phyloP scores from a whole-genome alignment of 2,888 invertebrate genomes.

The Heliconius aoede region DNA sequence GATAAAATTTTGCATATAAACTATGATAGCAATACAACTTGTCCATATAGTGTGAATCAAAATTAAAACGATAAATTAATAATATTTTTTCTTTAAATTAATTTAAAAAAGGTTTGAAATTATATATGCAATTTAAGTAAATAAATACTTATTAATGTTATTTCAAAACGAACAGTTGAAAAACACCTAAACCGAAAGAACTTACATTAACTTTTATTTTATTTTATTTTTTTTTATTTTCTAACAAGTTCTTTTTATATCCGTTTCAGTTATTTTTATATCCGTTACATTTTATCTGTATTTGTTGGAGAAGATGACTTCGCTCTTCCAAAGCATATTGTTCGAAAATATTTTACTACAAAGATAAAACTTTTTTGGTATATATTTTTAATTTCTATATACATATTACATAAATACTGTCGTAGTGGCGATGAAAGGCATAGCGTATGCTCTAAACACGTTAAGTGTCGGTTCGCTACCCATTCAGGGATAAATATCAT shows the following conservation, averaged over 20 bases:
- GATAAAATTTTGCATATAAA: too few relatives aligned
- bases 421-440: too few relatives aligned
- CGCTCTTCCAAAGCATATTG: slow-evolving; percentile 72
- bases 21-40: too few relatives aligned
- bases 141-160: not conserved
- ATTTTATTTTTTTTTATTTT: too few relatives aligned
- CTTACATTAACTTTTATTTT: slow-evolving; percentile 48
- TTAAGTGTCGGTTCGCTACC: too few relatives aligned
- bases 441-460: too few relatives aligned
- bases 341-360: slow-evolving; percentile 66
- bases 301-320: slow-evolving; percentile 79
- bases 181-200: not conserved
- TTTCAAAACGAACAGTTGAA: not conserved
- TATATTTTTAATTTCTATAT: slow-evolving; percentile 20
- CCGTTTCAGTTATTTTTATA: slow-evolving; percentile 58
- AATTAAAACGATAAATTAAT: not conserved
- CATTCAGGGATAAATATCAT: too few relatives aligned
- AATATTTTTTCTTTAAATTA: not conserved
- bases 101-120: not conserved
- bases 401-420: not conserved
- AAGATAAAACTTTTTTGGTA: slow-evolving; percentile 20
- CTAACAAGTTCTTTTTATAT: slow-evolving; percentile 58
- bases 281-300: slow-evolving; percentile 62
- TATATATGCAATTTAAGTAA: not conserved
- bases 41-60: too few relatives aligned